Evolutionary conservation across 2,888 invertebrate species (phyloP), one percentile per base, ranked within the genome.

Genomic region (Sesia bembeciformis): DNA sequence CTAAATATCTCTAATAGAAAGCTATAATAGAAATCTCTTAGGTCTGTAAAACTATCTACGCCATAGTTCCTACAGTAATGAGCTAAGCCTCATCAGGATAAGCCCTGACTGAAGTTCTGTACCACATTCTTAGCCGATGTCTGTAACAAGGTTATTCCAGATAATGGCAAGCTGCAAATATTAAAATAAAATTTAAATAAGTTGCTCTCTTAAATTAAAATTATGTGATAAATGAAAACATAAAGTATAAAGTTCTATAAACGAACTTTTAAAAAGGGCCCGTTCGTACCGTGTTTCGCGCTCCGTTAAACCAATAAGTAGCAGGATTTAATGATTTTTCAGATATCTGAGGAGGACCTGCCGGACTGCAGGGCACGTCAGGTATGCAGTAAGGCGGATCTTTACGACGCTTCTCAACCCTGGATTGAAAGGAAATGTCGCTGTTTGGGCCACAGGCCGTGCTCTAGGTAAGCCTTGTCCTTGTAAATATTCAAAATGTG

Each of bases 381-480:
- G 56, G 96, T 97, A 40, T 97, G 96, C 90, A 96, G 95, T 70
- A 96, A 96, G 82, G 94, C 97, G 59, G 96, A 97, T 83, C 86
- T 95, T 38, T 97, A 97, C 79, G 95, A 95, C 69, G 85, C 83
- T 51, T 74, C 85, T 4, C 92, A 93, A 55, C 96, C 96, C 5
- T 96, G 96, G 96, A 92, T 96, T 52, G 96, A 97, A 81, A 92
- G 94, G 66, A 96, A 96, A 74, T 97, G 96, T 74, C 92, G 94
- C 58, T 97, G 97, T 81, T 91, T 93, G 56, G 91, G 92, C 52
- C 90, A 92, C 58, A 90, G 91, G 61, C 93, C 94, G 62, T 94
- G 94, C 56, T 93, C 93, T 67, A 93, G 93, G 78, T 92, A 91
- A 73, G 84, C 74, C 46, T 46, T n/a, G 4, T 23, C 23, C 23